Evolutionary conservation across 2,113 vertebrate species (phyloP).

Genomic region (Oenanthe oenanthe): DNA sequence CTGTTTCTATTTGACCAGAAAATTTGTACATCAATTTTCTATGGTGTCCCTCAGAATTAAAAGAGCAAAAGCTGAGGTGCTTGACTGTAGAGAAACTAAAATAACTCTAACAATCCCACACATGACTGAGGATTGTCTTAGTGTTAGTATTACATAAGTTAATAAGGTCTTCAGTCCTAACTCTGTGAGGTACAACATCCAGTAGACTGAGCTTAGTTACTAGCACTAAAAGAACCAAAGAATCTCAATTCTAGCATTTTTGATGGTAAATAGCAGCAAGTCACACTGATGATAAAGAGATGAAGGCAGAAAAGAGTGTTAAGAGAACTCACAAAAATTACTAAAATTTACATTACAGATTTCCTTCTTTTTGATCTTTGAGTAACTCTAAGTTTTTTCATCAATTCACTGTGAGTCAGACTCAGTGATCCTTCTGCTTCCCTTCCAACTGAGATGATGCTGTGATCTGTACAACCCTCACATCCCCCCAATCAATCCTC

Average conservation of each 20-base stretch:
- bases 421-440: fast-evolving
- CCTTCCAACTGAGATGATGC: not conserved
- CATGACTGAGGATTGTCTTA: not conserved
- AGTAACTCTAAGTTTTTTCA: not conserved
- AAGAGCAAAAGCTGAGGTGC: not conserved
- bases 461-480: not conserved
- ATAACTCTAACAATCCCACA: not conserved
- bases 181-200: not conserved
- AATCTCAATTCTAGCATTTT: not conserved
- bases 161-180: not conserved
- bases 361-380: not conserved
- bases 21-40: not conserved
- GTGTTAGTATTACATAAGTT: not conserved
- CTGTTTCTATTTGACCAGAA: not conserved
- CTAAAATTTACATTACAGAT: not conserved
- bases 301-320: not conserved
- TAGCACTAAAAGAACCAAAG: not conserved
- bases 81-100: not conserved
- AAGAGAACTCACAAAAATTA: not conserved
- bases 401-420: not conserved
- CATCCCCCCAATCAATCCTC: not conserved
- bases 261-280: not conserved
- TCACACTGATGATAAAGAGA: not conserved
- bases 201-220: not conserved
- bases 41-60: not conserved